Conservation (phyloP, 2,888 invertebrate species). For the Eristalis intricaria region DNA sequence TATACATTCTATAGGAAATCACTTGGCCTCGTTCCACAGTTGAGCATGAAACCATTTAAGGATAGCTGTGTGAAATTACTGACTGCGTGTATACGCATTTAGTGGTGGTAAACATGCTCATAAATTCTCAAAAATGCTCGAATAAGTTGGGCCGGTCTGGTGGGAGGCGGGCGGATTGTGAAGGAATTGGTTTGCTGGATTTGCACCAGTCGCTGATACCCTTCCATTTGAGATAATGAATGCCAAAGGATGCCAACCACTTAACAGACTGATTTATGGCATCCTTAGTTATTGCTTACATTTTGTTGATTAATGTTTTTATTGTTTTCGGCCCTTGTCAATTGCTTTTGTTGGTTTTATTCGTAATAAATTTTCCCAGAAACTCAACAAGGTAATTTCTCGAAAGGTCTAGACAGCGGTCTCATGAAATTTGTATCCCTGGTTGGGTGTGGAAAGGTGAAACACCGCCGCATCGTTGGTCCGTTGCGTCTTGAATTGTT, state of each 20-base stretch:
- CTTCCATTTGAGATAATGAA: conserved; percentile 62
- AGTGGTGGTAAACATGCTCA: conserved; percentile 52
- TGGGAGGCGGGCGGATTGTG: neutral
- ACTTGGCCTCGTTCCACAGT: conserved; percentile 18
- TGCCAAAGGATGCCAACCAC: conserved; percentile 54
- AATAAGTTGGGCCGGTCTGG: neutral
- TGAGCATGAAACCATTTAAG: conserved; percentile 50
- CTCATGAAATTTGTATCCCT: conserved; percentile 12
- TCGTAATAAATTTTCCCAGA: conserved; percentile 45
- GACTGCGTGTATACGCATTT: conserved; percentile 34
- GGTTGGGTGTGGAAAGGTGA: neutral
- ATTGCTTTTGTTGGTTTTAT: conserved; percentile 38
- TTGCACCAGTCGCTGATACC: conserved; percentile 45
- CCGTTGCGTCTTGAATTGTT: neutral
- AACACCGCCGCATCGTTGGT: no score
- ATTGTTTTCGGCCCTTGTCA: conserved; percentile 54
- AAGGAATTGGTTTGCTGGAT: conserved; percentile 35
- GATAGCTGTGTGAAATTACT: conserved; percentile 42
- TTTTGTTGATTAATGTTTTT: conserved; percentile 71
- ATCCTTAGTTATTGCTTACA: conserved; percentile 68
- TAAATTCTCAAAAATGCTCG: conserved; percentile 46
- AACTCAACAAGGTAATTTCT: conserved; percentile 43
- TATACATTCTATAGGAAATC: conserved; percentile 34
- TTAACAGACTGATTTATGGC: conserved; percentile 63
- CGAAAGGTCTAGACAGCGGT: conserved; percentile 40